Evolutionary conservation across 2,797 vertebrate genomes (phyloP).

Genomic region (Pterois miles): DNA sequence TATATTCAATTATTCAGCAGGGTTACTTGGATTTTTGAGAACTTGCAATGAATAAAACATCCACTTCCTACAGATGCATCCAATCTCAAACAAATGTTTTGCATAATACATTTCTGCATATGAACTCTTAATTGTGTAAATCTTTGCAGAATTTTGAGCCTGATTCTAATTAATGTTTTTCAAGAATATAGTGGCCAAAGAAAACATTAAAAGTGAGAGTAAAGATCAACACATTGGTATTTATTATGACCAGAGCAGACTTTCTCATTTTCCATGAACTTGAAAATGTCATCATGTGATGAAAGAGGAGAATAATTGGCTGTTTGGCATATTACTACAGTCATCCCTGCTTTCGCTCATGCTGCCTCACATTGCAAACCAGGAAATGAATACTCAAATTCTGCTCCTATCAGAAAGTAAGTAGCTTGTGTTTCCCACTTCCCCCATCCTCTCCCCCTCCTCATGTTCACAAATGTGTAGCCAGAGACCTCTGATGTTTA

Average conservation of each 20-base stretch:
- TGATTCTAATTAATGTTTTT: neutral
- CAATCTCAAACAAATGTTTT: conserved; percentile 34
- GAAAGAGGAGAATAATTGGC: neutral
- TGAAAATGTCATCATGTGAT: neutral
- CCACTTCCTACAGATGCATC: conserved; percentile 27
- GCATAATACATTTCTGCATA: conserved; percentile 30
- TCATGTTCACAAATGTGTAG: conserved; percentile 57
- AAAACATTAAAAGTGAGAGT: conserved; percentile 2
- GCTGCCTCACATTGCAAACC: neutral
- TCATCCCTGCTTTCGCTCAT: neutral
- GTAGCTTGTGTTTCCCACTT: conserved; percentile 39
- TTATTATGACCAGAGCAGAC: neutral
- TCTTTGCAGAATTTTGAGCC: conserved; percentile 18
- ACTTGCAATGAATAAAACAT: conserved; percentile 70
- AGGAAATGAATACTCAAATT: conserved; percentile 38
- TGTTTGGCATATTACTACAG: neutral
- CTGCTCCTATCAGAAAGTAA: conserved; percentile 17
- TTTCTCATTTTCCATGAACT: neutral
- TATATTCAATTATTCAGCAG: conserved; percentile 65
- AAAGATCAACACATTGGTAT: conserved; percentile 5
- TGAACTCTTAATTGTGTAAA: conserved; percentile 24
- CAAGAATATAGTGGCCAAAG: neutral
- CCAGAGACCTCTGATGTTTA: conserved; percentile 68
- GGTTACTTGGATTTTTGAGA: conserved; percentile 63
- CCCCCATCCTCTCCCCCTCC: neutral